Evolutionary conservation across 2,888 invertebrate genomes (phyloP).

Genomic region (Sphinx pinastri): DNA sequence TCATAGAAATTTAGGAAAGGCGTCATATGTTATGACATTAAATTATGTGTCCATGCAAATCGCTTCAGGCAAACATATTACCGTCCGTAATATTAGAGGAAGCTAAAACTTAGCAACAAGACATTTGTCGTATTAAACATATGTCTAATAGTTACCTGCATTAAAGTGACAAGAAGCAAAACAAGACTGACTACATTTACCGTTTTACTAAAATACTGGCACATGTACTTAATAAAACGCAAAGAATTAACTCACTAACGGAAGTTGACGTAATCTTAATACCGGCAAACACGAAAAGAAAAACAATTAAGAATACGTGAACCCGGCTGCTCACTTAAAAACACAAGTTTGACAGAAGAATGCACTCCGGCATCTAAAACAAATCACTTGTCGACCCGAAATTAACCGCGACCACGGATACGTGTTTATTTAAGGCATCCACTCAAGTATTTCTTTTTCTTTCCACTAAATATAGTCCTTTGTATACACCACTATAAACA

Average conservation of each 20-base stretch:
- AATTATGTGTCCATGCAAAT: too few species aligned
- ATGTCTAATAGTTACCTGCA: neutral
- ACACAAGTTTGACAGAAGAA: slow-evolving; percentile 51
- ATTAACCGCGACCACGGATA: slow-evolving; percentile 59
- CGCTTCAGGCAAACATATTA: too few species aligned
- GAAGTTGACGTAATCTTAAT: slow-evolving; percentile 24
- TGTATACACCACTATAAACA: slow-evolving; percentile 62
- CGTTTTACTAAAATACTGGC: slow-evolving; percentile 2
- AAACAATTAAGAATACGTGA: slow-evolving; percentile 30
- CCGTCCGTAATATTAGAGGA: too few species aligned
- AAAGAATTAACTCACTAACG: slow-evolving; percentile 12
- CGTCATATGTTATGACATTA: too few species aligned
- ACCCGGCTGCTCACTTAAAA: slow-evolving; percentile 37
- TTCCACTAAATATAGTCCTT: slow-evolving; percentile 50
- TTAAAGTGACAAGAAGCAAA: neutral
- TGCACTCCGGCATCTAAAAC: slow-evolving; percentile 52
- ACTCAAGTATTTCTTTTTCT: slow-evolving; percentile 16
- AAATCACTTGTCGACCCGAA: slow-evolving; percentile 62
- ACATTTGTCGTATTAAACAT: neutral
- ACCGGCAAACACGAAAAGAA: slow-evolving; percentile 19
- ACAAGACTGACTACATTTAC: neutral
- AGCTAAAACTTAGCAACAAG: neutral
- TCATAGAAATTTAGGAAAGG: too few species aligned
- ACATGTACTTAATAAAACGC: slow-evolving; percentile 2
- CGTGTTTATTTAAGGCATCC: slow-evolving; percentile 52